Evolutionary conservation across 1,140 invertebrate genomes (phyloP).

Genomic region (Vanessa atalanta): DNA sequence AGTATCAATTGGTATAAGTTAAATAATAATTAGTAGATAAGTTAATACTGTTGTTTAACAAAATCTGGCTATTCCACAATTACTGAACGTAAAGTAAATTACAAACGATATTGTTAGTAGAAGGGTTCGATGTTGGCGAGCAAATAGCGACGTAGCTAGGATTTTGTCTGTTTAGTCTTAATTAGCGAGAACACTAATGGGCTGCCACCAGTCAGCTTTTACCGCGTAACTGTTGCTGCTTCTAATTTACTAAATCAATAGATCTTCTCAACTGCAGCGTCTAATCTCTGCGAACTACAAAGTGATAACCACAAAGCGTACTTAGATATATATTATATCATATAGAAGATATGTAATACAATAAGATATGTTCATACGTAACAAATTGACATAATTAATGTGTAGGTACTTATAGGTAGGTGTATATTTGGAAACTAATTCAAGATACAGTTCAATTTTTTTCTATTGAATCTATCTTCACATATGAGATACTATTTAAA

Average conservation of each 20-base stretch:
- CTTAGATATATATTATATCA: no score
- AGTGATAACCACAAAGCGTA: not conserved
- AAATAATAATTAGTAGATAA: not conserved
- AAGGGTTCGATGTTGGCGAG: not conserved
- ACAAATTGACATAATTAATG: no score
- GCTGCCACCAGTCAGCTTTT: constrained; percentile 23
- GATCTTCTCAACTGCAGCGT: constrained; percentile 3
- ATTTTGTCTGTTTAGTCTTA: constrained; percentile 14
- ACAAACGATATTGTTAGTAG: not conserved
- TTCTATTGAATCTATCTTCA: no score
- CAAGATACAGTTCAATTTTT: no score
- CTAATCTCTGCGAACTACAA: constrained; percentile 13
- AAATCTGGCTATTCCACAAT: not conserved
- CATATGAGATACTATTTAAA: no score
- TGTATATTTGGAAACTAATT: no score
- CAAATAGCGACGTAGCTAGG: not conserved
- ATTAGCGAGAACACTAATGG: constrained; percentile 16
- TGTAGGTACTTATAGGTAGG: no score
- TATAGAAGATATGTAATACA: no score
- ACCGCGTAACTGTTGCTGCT: constrained; percentile 14
- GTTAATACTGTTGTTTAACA: not conserved
- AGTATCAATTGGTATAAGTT: no score
- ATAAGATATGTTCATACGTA: no score
- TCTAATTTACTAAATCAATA: constrained; percentile 21
- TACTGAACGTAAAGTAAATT: not conserved